phyloP scores from a whole-genome alignment of 2,888 invertebrate genomes.

The Hemicrepidius hirtus region DNA sequence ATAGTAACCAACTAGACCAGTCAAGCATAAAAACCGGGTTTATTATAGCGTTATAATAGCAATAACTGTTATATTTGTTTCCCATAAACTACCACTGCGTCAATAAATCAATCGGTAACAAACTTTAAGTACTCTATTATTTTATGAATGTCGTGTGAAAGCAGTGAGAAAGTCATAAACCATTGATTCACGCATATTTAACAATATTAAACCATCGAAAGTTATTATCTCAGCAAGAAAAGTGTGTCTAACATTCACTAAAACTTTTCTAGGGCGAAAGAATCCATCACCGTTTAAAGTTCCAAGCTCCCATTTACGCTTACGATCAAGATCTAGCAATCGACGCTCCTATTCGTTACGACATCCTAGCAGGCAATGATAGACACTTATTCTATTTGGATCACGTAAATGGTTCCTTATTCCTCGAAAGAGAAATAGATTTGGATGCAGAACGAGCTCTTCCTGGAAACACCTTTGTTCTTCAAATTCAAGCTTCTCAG shows the following conservation, averaged over 20 bases:
- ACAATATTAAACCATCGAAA: slow-evolving; percentile 5
- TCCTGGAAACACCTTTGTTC: slow-evolving; percentile 85
- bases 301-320: slow-evolving; percentile 84
- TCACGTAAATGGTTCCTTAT: slow-evolving; percentile 83
- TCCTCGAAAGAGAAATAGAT: slow-evolving; percentile 87
- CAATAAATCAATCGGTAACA: slow-evolving; percentile 14
- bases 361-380: slow-evolving; percentile 88
- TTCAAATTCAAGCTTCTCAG: slow-evolving; percentile 87
- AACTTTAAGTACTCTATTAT: not conserved
- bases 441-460: slow-evolving; percentile 82
- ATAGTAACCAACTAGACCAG: slow-evolving; percentile 1
- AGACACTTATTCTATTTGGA: slow-evolving; percentile 84
- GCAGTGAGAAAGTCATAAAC: slow-evolving; percentile 9
- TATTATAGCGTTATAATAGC: not conserved
- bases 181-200: not conserved
- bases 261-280: slow-evolving; percentile 76
- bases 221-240: not conserved
- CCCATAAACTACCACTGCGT: slow-evolving; percentile 14
- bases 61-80: slow-evolving; percentile 10
- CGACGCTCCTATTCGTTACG: slow-evolving; percentile 84
- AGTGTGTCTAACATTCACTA: not conserved
- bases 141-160: slow-evolving; percentile 2
- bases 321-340: slow-evolving; percentile 87
- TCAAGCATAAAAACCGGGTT: slow-evolving; percentile 23
- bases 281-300: slow-evolving; percentile 82